These are phyloP conservation scores for Baccha elongata DNA, from an alignment of 2,888 invertebrate species.

Conservation along the genomic window DNA sequence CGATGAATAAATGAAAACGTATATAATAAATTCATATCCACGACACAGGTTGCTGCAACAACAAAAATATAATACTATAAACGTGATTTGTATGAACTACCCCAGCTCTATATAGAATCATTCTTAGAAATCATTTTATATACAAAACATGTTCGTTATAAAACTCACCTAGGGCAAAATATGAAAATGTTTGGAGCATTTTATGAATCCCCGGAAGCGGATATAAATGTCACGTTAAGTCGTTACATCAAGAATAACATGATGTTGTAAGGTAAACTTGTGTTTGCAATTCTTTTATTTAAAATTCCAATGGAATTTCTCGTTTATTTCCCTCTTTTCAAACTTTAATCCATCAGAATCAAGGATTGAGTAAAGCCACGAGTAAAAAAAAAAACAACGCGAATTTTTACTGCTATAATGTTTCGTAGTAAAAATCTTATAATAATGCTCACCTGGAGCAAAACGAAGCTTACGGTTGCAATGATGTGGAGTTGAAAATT, in stretches of 20 bases:
- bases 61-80: too few species aligned
- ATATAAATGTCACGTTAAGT: slow-evolving; percentile 57
- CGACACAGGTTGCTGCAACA: too few species aligned
- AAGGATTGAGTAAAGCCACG: neutral
- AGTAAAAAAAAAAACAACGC: neutral
- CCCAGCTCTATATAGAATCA: neutral
- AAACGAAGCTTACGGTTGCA: slow-evolving; percentile 6
- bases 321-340: neutral
- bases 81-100: too few species aligned
- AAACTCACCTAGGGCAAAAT: slow-evolving; percentile 6
- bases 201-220: slow-evolving; percentile 52
- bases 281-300: slow-evolving; percentile 32
- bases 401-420: slow-evolving; percentile 21
- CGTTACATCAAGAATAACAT: slow-evolving; percentile 50
- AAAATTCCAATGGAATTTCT: slow-evolving; percentile 44
- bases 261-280: slow-evolving; percentile 39
- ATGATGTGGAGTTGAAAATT: slow-evolving; percentile 12
- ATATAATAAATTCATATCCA: too few species aligned
- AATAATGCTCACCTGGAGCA: slow-evolving; percentile 17
- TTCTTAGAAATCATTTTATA: slow-evolving; percentile 1
- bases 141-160: slow-evolving; percentile 15
- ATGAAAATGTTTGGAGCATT: slow-evolving; percentile 27
- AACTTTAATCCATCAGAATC: neutral
- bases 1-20: too few species aligned
- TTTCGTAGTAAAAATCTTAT: slow-evolving; percentile 41